Evolutionary conservation across 2,113 vertebrate genomes (phyloP).

Genomic region (Pterocles orientalis): DNA sequence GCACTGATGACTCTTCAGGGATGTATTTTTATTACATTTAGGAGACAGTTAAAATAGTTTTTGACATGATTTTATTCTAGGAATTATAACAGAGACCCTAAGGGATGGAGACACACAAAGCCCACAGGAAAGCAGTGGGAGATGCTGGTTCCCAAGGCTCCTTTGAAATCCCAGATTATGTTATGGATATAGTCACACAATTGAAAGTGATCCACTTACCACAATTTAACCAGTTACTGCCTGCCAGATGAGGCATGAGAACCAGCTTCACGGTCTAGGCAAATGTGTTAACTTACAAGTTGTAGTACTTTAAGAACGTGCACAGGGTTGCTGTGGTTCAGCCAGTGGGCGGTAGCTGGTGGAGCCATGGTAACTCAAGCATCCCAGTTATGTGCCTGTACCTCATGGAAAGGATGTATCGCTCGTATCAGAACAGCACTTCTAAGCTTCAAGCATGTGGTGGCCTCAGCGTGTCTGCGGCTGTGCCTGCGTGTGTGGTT

Average conservation of each 20-base stretch:
- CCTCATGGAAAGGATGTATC: not conserved
- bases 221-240: slow-evolving; percentile 46
- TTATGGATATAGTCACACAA: slow-evolving; percentile 50
- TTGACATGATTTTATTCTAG: slow-evolving; percentile 55
- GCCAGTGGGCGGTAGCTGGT: not conserved
- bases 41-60: slow-evolving; percentile 49
- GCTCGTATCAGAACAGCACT: not conserved
- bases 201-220: slow-evolving; percentile 51
- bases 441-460: not conserved
- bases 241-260: slow-evolving; percentile 2
- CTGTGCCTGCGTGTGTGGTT: not conserved
- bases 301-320: not conserved
- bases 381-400: not conserved
- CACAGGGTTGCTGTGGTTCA: accelerated
- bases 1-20: slow-evolving; percentile 54
- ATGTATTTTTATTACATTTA: slow-evolving; percentile 60
- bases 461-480: not conserved
- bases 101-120: slow-evolving; percentile 27
- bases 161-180: slow-evolving; percentile 56
- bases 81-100: slow-evolving; percentile 50
- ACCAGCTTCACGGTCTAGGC: not conserved
- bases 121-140: slow-evolving; percentile 26
- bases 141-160: slow-evolving; percentile 30
- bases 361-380: not conserved
- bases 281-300: not conserved